Conservation (phyloP, 2,797 vertebrate species). For the Sebastes jordani region DNA sequence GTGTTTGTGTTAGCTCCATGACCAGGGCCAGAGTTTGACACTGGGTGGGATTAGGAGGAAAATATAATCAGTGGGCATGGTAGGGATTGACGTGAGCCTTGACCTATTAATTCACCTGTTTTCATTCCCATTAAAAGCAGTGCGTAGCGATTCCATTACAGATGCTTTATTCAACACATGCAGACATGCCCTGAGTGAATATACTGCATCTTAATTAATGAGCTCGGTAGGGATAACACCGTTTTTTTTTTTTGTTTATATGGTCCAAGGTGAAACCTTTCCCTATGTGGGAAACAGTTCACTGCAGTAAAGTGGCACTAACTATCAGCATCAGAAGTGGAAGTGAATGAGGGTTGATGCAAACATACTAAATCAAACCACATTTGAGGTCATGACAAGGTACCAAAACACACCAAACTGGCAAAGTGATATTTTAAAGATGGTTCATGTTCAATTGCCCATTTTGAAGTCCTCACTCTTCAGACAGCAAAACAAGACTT, state of each 20-base stretch:
- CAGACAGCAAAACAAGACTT: background rate
- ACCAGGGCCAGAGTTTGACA: conserved; percentile 13
- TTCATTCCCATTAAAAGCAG: conserved; percentile 32
- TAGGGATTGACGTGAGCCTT: conserved; percentile 7
- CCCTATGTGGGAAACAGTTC: background rate
- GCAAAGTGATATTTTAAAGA: background rate
- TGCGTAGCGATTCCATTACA: background rate
- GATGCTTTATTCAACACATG: conserved; percentile 17
- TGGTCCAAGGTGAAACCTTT: conserved; percentile 15
- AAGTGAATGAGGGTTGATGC: background rate
- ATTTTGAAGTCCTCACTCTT: background rate
- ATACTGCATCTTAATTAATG: conserved; percentile 24
- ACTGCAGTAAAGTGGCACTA: background rate
- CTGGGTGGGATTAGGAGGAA: conserved; percentile 6
- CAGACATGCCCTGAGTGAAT: background rate
- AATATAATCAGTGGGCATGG: conserved; percentile 34
- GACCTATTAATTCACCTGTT: conserved; percentile 34
- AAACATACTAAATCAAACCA: background rate
- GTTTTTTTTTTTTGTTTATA: conserved; percentile 6
- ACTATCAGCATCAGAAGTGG: background rate
- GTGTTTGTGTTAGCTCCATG: background rate
- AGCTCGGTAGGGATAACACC: background rate
- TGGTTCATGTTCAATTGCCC: background rate
- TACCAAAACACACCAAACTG: background rate
- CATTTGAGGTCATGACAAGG: background rate